Conservation (phyloP, 2,888 invertebrate species). For the Synergus laeviventris region DNA sequence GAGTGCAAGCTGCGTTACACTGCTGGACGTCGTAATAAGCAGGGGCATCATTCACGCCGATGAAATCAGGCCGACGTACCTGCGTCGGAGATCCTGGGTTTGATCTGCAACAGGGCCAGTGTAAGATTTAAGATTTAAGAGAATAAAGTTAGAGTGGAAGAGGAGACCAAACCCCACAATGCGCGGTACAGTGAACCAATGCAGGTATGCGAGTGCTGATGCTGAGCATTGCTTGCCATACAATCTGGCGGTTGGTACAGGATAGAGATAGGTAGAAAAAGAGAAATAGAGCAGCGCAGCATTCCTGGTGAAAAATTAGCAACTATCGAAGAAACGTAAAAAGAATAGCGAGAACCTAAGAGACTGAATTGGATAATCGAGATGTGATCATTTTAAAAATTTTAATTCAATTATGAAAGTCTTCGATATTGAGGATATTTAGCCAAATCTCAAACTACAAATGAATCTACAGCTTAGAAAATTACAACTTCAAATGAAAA, state of each 20-base stretch:
- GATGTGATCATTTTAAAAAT: neutral
- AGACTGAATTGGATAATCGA: neutral
- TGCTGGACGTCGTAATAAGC: slow-evolving; percentile 66
- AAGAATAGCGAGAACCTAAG: slow-evolving; percentile 63
- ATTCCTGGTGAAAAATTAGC: slow-evolving; percentile 72
- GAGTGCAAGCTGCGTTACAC: slow-evolving; percentile 54
- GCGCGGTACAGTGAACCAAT: slow-evolving; percentile 64
- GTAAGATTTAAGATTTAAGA: neutral
- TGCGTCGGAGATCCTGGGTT: slow-evolving; percentile 95
- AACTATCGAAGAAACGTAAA: slow-evolving; percentile 67
- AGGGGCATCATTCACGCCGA: slow-evolving; percentile 80
- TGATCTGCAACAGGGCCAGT: slow-evolving; percentile 81
- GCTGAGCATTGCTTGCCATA: slow-evolving; percentile 71
- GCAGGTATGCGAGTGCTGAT: slow-evolving; percentile 68
- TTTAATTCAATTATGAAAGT: neutral
- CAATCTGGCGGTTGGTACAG: slow-evolving; percentile 72
- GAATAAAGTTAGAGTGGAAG: slow-evolving; percentile 25
- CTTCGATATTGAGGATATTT: neutral
- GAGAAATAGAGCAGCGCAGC: slow-evolving; percentile 65
- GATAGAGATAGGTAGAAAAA: slow-evolving; percentile 58
- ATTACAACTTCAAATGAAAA: too few relatives aligned
- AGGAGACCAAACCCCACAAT: slow-evolving; percentile 55
- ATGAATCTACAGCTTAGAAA: too few relatives aligned
- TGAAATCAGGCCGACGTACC: slow-evolving; percentile 92
- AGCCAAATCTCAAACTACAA: too few relatives aligned